Conservation (phyloP, 2,888 invertebrate genomes). For the Formica aserva region DNA sequence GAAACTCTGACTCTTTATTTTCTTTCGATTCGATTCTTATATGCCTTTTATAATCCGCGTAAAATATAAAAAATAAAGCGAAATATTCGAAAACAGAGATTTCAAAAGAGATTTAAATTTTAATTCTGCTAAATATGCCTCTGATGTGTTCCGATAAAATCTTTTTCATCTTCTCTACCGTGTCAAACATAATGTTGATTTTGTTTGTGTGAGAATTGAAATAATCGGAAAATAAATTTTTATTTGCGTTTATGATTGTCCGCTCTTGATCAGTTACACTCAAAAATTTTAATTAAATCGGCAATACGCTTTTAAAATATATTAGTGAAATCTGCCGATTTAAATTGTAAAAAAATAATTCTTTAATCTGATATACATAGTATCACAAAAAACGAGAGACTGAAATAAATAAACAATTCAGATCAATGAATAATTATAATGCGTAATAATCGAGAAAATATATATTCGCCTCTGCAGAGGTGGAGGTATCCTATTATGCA, state of each 20-base stretch:
- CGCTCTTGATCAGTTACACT: slow-evolving; percentile 11
- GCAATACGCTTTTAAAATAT: slow-evolving; percentile 14
- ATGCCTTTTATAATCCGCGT: background rate
- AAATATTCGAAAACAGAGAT: background rate
- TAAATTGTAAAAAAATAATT: slow-evolving; percentile 40
- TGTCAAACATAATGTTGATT: slow-evolving; percentile 9
- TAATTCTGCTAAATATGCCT: background rate
- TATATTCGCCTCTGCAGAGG: background rate
- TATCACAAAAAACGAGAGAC: slow-evolving; percentile 13
- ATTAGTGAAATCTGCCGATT: slow-evolving; percentile 23
- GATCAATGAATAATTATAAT: slow-evolving; percentile 40
- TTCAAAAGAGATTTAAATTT: background rate
- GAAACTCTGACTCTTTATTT: background rate
- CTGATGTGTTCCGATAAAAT: slow-evolving; percentile 1
- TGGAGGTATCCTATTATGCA: background rate
- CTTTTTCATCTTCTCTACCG: background rate
- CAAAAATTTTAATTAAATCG: slow-evolving; percentile 33
- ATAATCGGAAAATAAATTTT: slow-evolving; percentile 43
- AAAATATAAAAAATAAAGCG: background rate
- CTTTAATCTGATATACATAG: slow-evolving; percentile 10
- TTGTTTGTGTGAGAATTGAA: slow-evolving; percentile 19
- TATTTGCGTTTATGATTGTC: slow-evolving; percentile 6
- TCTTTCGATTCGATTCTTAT: background rate
- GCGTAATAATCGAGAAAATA: slow-evolving; percentile 30
- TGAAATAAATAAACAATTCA: slow-evolving; percentile 43